Conservation (phyloP, 2,113 vertebrate species). For the Sialia sialis region DNA sequence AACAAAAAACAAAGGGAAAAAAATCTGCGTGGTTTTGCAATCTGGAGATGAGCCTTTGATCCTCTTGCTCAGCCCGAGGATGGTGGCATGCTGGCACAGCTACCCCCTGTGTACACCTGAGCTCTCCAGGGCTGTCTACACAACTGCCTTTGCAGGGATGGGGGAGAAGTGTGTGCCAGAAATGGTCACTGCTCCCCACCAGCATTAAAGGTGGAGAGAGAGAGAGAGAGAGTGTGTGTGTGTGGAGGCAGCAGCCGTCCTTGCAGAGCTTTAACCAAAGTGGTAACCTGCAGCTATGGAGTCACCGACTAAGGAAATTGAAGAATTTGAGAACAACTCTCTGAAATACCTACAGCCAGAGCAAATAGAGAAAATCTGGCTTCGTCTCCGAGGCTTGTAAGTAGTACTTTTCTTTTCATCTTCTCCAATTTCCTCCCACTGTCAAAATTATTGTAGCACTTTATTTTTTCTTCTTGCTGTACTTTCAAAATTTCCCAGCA, state of each 20-base stretch:
- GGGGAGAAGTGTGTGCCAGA: neutral
- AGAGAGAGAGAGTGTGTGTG: neutral
- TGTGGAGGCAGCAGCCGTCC: neutral
- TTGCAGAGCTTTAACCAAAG: conserved; percentile 29
- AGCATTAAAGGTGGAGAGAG: conserved; percentile 26
- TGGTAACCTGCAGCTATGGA: conserved; percentile 82
- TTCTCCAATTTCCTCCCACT: neutral
- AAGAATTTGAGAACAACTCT: conserved; percentile 99
- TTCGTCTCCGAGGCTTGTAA: conserved; percentile 96
- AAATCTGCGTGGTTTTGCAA: neutral
- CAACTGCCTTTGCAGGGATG: neutral
- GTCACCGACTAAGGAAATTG: conserved; percentile 97
- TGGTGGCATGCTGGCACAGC: conserved; percentile 32
- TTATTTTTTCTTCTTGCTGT: neutral
- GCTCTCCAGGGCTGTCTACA: neutral
- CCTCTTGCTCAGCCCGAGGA: neutral
- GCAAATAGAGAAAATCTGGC: conserved; percentile 99
- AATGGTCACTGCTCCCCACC: neutral
- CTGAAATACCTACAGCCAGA: conserved; percentile 96
- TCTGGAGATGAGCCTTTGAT: conserved; percentile 1
- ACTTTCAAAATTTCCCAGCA: neutral
- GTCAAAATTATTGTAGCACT: neutral
- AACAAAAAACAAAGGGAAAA: neutral
- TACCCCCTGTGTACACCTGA: conserved; percentile 1
- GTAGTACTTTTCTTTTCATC: conserved; percentile 60